Base-by-base conservation (phyloP, 2,888 invertebrate genomes). In the Ophioninae sp. region DNA sequence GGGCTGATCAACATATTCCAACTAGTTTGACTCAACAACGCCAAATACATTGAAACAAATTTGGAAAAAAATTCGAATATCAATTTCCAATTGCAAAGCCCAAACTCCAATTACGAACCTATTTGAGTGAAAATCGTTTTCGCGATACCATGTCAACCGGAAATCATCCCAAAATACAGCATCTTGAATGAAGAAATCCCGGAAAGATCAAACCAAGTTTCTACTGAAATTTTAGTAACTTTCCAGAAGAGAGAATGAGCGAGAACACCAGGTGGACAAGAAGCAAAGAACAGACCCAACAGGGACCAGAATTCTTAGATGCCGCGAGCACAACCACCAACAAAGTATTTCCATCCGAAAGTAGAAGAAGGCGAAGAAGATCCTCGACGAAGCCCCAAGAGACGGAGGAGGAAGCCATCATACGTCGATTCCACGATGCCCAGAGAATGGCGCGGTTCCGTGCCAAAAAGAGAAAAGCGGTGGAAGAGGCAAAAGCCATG, bases 371-470 rank as follows among this genome's bases (percentile, higher is more conserved):
- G 86, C 78, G 70, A 72, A 82, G 85, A 44, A 82, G 65, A 78
- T 83, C 85, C 23, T 23, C 85, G 57, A 85, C 85, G 6, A 87
- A 87, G 39, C 87, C 87, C 1, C 87, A 86, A 37, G 90, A 90
- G 82, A 90, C 90, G 6, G 89, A 91, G 81, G 90, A 91, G 39
- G 88, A 89, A 75, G 89, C 89, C 69, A 85, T 86, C 10, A 87
- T 88, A 17, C 86, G 90, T 0, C 86, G 90, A 75, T 90, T 88
- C 61, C 90, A 90, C 64, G 90, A 91, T 82, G 90, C 90, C 13
- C 90, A 90, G 65, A 87, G 90, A 65, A 91, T 91, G 90, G 89
- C 90, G n/a, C 85, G 88, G 72, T 91, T 91, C 72, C 81, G 90
- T 20, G 89, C 90, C 0, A 88, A 85, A 57, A 88, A 85, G 72